phyloP scores from a whole-genome alignment of 2,113 vertebrate species.

The Bos indicus region DNA sequence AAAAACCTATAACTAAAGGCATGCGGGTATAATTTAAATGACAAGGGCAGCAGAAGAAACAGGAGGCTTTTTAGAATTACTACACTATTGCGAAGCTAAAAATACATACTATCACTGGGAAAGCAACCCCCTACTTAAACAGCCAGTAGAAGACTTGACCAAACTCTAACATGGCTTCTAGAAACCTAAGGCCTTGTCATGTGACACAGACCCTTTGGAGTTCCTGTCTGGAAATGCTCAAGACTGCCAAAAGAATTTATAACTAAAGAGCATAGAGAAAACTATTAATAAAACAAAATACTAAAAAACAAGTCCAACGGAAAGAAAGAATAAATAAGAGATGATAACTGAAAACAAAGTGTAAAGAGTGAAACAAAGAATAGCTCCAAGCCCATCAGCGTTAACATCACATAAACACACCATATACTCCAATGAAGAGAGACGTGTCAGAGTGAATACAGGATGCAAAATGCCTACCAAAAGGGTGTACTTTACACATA shows the following conservation, averaged over 20 bases:
- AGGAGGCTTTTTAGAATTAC: not conserved
- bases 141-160: not conserved
- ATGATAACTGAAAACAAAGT: not conserved
- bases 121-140: not conserved
- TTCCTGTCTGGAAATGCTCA: too few relatives aligned
- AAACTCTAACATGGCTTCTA: too few relatives aligned
- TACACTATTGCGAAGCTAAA: not conserved
- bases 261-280: not conserved
- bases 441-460: not conserved
- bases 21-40: not conserved
- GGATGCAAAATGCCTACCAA: not conserved
- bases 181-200: too few relatives aligned
- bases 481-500: not conserved
- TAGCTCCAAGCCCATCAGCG: not conserved
- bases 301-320: not conserved
- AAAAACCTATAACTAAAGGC: not conserved
- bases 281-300: not conserved
- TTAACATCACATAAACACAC: not conserved
- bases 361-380: not conserved
- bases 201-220: too few relatives aligned
- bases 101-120: not conserved
- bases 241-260: too few relatives aligned
- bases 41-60: not conserved
- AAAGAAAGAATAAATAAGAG: not conserved
- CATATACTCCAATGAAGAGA: not conserved